Conservation (phyloP, 2,888 invertebrate species). For the Eumacrocentrus americanus region DNA sequence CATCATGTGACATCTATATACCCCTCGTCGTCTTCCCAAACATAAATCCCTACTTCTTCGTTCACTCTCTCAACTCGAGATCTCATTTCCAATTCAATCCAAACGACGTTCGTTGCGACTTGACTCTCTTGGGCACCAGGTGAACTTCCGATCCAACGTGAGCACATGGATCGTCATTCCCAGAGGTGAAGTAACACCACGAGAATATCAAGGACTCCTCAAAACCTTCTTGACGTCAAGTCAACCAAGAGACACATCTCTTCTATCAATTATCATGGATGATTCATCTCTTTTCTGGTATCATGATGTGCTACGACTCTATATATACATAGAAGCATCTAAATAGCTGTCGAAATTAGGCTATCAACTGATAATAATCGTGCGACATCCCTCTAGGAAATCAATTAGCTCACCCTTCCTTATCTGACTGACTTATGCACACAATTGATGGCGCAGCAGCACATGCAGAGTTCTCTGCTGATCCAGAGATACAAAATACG, state of each 20-base stretch:
- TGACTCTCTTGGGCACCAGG: constrained; percentile 19
- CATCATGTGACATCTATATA: constrained; percentile 5
- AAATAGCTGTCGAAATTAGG: too few relatives aligned
- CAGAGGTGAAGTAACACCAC: not conserved
- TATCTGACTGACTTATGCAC: constrained; percentile 14
- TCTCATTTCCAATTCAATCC: constrained; percentile 52
- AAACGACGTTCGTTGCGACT: constrained; percentile 16
- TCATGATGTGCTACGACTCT: too few relatives aligned
- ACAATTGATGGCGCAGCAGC: constrained; percentile 1
- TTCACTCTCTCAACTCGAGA: constrained; percentile 35
- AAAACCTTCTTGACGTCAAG: not conserved
- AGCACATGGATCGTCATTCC: constrained; percentile 8
- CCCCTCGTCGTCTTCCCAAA: constrained; percentile 10
- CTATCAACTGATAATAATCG: constrained; percentile 3
- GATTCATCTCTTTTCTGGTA: too few relatives aligned
- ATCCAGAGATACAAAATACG: constrained; percentile 23
- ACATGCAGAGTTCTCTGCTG: constrained; percentile 7
- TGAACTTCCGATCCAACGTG: constrained; percentile 23
- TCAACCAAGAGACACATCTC: too few relatives aligned
- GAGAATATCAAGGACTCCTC: not conserved
- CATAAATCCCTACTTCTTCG: constrained; percentile 30
- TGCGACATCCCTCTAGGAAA: not conserved
- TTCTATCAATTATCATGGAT: too few relatives aligned
- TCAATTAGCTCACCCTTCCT: constrained; percentile 15
- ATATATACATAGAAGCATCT: too few relatives aligned